Conservation (phyloP, 2,888 invertebrate genomes). For the Lasius platythorax region DNA sequence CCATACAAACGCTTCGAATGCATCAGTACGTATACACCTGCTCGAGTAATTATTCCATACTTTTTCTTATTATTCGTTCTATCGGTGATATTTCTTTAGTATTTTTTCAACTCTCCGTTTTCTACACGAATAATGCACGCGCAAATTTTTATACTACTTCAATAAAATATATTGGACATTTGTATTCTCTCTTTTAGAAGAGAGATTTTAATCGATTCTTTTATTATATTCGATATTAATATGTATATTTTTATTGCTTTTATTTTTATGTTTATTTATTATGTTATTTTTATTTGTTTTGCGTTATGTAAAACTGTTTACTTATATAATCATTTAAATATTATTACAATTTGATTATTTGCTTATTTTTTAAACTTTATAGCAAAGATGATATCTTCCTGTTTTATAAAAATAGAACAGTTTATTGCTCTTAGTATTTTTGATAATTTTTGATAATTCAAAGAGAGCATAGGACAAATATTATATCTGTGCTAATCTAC, state of each 20-base stretch:
- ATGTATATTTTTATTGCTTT: neutral
- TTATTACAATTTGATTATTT: neutral
- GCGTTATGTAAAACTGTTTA: neutral
- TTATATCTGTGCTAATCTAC: neutral
- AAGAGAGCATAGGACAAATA: neutral
- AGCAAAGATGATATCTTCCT: neutral
- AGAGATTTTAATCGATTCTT: neutral
- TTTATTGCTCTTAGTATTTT: neutral
- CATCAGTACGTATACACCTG: neutral
- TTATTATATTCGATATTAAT: slow-evolving; percentile 1
- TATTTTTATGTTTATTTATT: neutral
- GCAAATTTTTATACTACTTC: neutral
- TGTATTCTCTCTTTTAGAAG: neutral
- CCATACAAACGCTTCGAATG: neutral
- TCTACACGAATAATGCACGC: neutral
- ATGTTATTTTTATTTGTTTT: neutral
- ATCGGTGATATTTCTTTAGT: neutral
- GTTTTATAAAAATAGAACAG: neutral
- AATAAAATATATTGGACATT: slow-evolving; percentile 1
- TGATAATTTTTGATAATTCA: neutral
- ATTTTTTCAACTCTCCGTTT: neutral
- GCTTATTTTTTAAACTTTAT: neutral
- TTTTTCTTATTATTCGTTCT: neutral
- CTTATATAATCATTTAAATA: neutral
- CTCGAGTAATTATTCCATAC: slow-evolving; percentile 22